These are phyloP conservation scores for Lepidochrysops patricia DNA, from an alignment of 2,888 invertebrate genomes.

Conservation along the genomic window DNA sequence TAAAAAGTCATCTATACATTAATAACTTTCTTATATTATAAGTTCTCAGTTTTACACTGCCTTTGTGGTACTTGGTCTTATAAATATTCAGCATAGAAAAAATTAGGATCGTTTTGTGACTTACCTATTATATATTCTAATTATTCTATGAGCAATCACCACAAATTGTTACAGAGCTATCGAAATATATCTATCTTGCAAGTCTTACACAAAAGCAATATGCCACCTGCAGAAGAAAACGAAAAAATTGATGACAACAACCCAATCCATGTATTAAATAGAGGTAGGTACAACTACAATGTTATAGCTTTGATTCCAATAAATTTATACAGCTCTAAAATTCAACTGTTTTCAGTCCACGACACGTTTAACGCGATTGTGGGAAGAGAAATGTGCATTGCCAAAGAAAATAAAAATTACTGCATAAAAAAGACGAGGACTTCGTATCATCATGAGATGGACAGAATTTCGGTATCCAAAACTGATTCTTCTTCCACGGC, in stretches of 20 bases:
- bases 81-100: no score
- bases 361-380: constrained; percentile 53
- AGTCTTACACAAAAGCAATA: constrained; percentile 62
- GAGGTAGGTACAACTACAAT: constrained; percentile 37
- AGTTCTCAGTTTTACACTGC: no score
- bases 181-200: constrained; percentile 54
- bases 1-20: no score
- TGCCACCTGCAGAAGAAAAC: constrained; percentile 28
- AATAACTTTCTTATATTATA: no score
- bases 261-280: constrained; percentile 47
- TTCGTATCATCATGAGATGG: constrained; percentile 34
- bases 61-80: no score
- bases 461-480: constrained; percentile 30
- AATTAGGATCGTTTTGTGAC: no score
- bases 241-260: constrained; percentile 36
- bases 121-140: no score
- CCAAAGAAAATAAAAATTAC: constrained; percentile 29
- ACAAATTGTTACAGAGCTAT: constrained; percentile 40
- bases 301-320: background rate
- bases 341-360: constrained; percentile 37
- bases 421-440: constrained; percentile 40
- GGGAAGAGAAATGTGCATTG: constrained; percentile 44
- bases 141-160: no score
- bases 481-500: background rate
- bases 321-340: background rate